Conservation (phyloP, 2,113 vertebrate species). For the Myrmecophaga tridactyla region DNA sequence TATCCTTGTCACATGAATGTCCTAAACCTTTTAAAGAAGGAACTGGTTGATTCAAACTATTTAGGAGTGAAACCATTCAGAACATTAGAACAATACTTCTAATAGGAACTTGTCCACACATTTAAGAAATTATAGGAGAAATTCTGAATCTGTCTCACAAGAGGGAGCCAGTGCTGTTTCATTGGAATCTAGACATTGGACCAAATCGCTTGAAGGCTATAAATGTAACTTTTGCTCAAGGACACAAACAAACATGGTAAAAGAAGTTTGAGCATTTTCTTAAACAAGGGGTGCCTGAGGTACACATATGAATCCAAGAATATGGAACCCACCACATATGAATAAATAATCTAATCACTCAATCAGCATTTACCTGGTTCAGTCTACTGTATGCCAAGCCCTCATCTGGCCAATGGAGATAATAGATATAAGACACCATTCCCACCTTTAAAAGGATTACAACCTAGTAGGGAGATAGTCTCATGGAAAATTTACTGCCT, state of each 20-base stretch:
- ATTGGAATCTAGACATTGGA: slow-evolving; percentile 3
- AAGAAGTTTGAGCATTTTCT: slow-evolving; percentile 24
- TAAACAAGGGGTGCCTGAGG: slow-evolving; percentile 29
- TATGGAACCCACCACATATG: neutral
- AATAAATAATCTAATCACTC: slow-evolving; percentile 37
- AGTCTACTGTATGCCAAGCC: neutral
- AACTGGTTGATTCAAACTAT: slow-evolving; percentile 12
- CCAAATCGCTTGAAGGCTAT: slow-evolving; percentile 13
- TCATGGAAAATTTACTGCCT: neutral
- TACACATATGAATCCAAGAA: neutral
- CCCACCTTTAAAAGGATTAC: neutral
- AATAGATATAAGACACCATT: neutral
- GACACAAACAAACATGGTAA: slow-evolving; percentile 30
- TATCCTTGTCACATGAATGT: neutral
- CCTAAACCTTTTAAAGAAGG: slow-evolving; percentile 13
- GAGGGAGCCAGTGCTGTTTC: slow-evolving; percentile 48
- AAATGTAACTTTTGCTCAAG: slow-evolving; percentile 40
- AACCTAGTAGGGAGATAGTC: neutral
- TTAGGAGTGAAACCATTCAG: neutral
- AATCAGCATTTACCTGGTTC: slow-evolving; percentile 22
- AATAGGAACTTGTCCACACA: neutral
- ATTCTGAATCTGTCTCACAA: slow-evolving; percentile 55
- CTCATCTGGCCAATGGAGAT: neutral
- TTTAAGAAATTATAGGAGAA: slow-evolving; percentile 42
- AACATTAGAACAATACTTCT: slow-evolving; percentile 1